Conservation (phyloP, 2,888 invertebrate genomes). For the Eubasilissa splendida region DNA sequence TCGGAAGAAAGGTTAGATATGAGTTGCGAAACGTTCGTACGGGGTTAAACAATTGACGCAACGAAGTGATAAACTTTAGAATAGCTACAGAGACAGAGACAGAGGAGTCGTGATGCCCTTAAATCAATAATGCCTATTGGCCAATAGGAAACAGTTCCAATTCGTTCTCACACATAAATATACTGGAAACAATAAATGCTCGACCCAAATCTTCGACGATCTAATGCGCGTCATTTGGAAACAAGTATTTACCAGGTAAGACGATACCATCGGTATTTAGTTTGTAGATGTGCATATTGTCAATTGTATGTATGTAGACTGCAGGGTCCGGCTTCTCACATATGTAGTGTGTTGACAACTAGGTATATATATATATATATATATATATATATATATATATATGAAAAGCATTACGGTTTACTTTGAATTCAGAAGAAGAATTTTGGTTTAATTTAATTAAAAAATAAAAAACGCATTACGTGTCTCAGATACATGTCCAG, state of each 20-base stretch:
- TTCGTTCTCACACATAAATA: conserved; percentile 57
- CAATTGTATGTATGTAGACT: too few relatives aligned
- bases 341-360: too few relatives aligned
- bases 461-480: too few relatives aligned
- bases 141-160: conserved; percentile 50
- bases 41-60: conserved; percentile 49
- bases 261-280: conserved; percentile 18
- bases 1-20: conserved; percentile 55
- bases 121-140: conserved; percentile 57
- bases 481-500: too few relatives aligned
- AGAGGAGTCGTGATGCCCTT: conserved; percentile 57
- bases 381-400: too few relatives aligned
- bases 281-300: background rate
- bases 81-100: conserved; percentile 48
- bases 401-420: too few relatives aligned
- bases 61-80: conserved; percentile 55
- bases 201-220: conserved; percentile 38
- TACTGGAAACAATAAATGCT: conserved; percentile 49
- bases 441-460: too few relatives aligned
- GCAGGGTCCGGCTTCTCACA: too few relatives aligned
- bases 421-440: too few relatives aligned
- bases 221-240: conserved; percentile 19
- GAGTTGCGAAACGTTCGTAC: conserved; percentile 47
- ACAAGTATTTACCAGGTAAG: conserved; percentile 3
- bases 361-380: too few relatives aligned